Percentiles rank a stretch among this genome's conserved stretches.
phyloP scores from a whole-genome alignment of 2,888 invertebrate species.

The Eupithecia dodoneata region DNA sequence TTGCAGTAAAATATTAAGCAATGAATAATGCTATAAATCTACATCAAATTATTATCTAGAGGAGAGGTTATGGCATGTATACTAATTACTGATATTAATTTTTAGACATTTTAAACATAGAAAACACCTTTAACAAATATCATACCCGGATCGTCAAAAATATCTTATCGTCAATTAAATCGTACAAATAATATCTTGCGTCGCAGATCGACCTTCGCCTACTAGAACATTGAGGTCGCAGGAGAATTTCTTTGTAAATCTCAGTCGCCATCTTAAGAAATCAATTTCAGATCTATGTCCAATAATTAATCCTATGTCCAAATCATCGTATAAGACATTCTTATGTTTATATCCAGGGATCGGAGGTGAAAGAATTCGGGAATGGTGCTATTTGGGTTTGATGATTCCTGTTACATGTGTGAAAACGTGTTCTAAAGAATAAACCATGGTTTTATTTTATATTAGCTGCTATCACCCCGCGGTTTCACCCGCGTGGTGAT shows the following conservation, averaged over 20 bases:
- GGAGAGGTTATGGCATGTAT: background rate
- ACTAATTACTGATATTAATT: background rate
- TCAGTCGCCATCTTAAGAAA: background rate
- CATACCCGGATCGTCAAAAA: too few relatives aligned
- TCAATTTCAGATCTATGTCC: conserved; percentile 21
- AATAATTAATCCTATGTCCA: background rate
- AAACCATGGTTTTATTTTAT: background rate
- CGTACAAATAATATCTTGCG: too few relatives aligned
- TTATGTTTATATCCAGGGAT: conserved; percentile 56
- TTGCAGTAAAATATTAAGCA: background rate
- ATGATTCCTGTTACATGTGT: conserved; percentile 9
- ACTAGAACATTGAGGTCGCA: background rate
- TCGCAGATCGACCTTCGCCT: too few relatives aligned
- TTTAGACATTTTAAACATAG: background rate
- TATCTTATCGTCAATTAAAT: too few relatives aligned
- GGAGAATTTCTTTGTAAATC: background rate
- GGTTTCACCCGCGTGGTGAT: too few relatives aligned
- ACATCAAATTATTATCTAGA: background rate
- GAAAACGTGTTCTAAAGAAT: background rate
- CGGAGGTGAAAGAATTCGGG: conserved; percentile 38
- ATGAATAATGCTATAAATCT: background rate
- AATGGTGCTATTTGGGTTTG: conserved; percentile 7
- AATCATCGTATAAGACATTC: conserved; percentile 64
- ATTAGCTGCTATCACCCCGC: background rate
- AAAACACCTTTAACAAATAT: background rate